phyloP scores from a whole-genome alignment of 2,113 vertebrate species.

The Hippocampus zosterae region DNA sequence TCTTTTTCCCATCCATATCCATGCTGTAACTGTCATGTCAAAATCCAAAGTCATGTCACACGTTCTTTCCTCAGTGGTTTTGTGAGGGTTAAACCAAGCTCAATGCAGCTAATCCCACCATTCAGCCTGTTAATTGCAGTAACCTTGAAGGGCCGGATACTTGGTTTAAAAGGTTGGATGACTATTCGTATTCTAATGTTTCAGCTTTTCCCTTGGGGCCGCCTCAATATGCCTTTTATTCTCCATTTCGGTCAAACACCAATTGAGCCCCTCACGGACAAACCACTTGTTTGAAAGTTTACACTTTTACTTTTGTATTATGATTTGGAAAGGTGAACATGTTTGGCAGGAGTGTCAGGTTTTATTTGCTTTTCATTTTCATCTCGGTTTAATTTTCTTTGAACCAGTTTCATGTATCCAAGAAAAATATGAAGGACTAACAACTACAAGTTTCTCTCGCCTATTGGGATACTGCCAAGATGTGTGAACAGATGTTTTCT shows the following conservation, averaged over 20 bases:
- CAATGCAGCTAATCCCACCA: slow-evolving; percentile 51
- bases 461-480: background rate
- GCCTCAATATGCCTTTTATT: slow-evolving; percentile 22
- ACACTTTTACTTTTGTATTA: background rate
- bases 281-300: background rate
- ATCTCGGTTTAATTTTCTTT: background rate
- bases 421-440: slow-evolving; percentile 15
- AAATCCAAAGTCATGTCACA: background rate
- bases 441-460: slow-evolving; percentile 10
- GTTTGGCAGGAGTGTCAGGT: slow-evolving; percentile 7
- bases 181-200: slow-evolving; percentile 61
- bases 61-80: background rate
- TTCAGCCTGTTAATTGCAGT: slow-evolving; percentile 49
- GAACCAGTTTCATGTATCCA: slow-evolving; percentile 27
- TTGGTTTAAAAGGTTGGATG: slow-evolving; percentile 28
- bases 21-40: background rate
- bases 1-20: background rate
- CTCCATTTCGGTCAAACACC: slow-evolving; percentile 26
- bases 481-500: slow-evolving; percentile 29
- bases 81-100: slow-evolving; percentile 30
- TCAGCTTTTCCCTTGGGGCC: slow-evolving; percentile 13
- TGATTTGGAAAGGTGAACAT: slow-evolving; percentile 8
- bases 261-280: slow-evolving; percentile 1
- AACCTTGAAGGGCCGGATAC: slow-evolving; percentile 38
- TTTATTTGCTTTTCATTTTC: slow-evolving; percentile 11